These are phyloP conservation scores for Tetrapedia diversipes DNA, from an alignment of 2,888 invertebrate genomes.

Conservation along the genomic window DNA sequence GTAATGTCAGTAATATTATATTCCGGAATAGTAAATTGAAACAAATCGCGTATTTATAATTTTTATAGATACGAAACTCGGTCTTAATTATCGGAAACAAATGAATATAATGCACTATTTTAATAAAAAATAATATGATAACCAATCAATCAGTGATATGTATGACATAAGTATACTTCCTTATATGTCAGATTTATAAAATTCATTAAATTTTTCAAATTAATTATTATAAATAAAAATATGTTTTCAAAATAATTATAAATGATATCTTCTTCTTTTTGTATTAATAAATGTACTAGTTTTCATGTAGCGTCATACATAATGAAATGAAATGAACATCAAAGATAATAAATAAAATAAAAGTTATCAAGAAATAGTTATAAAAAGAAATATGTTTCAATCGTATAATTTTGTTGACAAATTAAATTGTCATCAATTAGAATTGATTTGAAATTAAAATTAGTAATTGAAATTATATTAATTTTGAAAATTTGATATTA, in stretches of 20 bases:
- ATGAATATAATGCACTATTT: not conserved
- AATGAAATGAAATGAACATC: not conserved
- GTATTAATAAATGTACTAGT: not conserved
- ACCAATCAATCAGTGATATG: too few species aligned
- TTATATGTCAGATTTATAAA: not conserved
- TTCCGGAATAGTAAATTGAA: constrained; percentile 18
- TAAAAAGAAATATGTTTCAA: not conserved
- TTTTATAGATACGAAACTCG: constrained; percentile 37
- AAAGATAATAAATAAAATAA: not conserved
- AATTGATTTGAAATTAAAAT: not conserved
- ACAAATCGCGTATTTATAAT: not conserved
- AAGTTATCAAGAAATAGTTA: not conserved
- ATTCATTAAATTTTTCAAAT: not conserved
- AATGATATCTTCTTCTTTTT: not conserved
- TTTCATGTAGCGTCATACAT: not conserved
- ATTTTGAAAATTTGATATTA: not conserved
- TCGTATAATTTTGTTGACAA: too few species aligned
- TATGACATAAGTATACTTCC: not conserved
- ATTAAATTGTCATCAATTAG: too few species aligned
- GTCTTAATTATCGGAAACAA: constrained; percentile 1
- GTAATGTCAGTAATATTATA: constrained; percentile 7
- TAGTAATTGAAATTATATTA: too few species aligned
- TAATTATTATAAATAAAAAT: not conserved
- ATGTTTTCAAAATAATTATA: not conserved
- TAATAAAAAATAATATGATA: not conserved